Conservation (phyloP, 2,797 vertebrate genomes). For the Balearica regulorum region DNA sequence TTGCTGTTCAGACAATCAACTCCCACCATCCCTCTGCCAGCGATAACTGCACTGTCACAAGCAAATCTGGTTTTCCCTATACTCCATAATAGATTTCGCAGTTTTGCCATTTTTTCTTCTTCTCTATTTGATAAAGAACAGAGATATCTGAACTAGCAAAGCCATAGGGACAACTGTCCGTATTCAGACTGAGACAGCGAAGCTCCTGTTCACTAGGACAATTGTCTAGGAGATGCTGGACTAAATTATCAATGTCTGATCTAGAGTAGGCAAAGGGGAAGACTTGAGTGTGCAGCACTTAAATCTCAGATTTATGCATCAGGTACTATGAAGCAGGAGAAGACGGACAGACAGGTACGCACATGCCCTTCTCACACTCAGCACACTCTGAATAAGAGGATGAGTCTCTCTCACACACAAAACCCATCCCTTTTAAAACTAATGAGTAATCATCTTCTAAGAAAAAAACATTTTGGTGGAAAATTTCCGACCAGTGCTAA, state of each 20-base stretch:
- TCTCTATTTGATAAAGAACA: neutral
- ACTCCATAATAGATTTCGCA: neutral
- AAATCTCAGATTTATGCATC: neutral
- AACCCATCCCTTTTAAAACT: neutral
- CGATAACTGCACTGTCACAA: neutral
- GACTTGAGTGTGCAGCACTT: neutral
- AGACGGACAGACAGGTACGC: neutral
- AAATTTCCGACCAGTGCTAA: neutral
- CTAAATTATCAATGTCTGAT: neutral
- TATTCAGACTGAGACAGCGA: neutral
- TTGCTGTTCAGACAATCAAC: constrained; percentile 8
- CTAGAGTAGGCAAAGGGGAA: neutral
- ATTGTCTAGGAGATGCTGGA: neutral
- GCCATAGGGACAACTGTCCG: neutral
- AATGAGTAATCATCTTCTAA: neutral
- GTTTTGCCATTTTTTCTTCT: neutral
- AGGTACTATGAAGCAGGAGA: neutral
- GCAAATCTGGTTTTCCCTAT: neutral
- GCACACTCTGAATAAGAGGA: neutral
- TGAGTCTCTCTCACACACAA: neutral
- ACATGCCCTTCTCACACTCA: neutral
- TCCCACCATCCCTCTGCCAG: constrained; percentile 38
- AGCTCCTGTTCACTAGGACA: neutral
- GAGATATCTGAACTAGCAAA: neutral
- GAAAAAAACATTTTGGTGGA: neutral